phyloP scores from a whole-genome alignment of 2,888 invertebrate species.

The Ametastegia equiseti region DNA sequence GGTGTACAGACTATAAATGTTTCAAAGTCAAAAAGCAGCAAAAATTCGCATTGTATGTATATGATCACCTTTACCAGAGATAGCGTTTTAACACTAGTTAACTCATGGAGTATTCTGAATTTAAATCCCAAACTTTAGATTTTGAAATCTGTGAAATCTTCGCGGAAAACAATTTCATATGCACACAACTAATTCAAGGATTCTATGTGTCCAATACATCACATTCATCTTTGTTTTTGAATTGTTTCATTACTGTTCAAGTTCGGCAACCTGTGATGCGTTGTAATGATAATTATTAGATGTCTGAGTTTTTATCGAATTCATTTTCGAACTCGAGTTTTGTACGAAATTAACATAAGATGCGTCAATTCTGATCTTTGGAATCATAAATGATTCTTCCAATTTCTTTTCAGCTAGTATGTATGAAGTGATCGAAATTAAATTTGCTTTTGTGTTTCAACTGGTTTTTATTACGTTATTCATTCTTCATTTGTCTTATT shows the following conservation, averaged over 20 bases:
- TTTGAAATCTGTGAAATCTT: not conserved
- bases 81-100: not conserved
- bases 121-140: not conserved
- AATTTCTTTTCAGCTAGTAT: not conserved
- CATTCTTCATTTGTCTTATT: slow-evolving; percentile 37
- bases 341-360: not conserved
- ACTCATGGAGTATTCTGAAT: not conserved
- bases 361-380: not conserved
- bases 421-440: not conserved
- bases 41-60: too few species aligned
- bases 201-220: not conserved
- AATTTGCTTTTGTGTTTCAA: not conserved
- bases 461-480: slow-evolving; percentile 61
- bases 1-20: too few species aligned
- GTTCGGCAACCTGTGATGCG: not conserved
- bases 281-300: not conserved
- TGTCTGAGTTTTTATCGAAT: not conserved
- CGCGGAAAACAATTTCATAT: not conserved
- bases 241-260: not conserved
- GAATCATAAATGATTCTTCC: not conserved
- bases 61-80: not conserved
- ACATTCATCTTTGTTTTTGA: not conserved
- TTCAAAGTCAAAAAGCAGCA: too few species aligned
- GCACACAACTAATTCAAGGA: not conserved
- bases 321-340: not conserved